These are phyloP conservation scores for Drosophila funebris DNA, from an alignment of 1,140 invertebrate species.

Conservation along the genomic window DNA sequence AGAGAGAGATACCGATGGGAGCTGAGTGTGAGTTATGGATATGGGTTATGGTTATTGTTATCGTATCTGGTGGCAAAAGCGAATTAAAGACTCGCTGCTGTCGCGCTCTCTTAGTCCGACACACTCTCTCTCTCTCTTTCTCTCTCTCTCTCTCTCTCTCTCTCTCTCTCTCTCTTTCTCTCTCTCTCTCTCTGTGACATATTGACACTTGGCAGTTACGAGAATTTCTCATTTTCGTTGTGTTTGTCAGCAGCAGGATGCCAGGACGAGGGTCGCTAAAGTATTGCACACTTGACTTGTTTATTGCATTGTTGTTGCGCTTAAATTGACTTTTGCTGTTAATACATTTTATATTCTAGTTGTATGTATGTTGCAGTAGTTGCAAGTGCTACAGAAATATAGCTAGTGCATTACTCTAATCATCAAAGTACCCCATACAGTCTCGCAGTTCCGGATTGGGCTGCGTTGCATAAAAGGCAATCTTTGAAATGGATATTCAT, in stretches of 20 bases:
- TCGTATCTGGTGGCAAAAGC: conserved; percentile 23
- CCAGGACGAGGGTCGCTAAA: neutral
- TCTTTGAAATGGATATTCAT: conserved; percentile 62
- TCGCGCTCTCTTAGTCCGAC: too few relatives aligned
- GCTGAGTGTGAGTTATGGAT: conserved; percentile 15
- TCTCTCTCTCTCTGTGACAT: conserved; percentile 38
- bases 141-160: neutral
- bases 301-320: conserved; percentile 30
- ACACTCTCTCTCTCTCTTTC: neutral
- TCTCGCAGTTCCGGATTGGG: neutral
- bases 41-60: conserved; percentile 58
- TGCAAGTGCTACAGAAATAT: conserved; percentile 18
- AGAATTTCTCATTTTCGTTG: conserved; percentile 47
- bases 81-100: conserved; percentile 59
- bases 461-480: conserved; percentile 48
- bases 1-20: neutral
- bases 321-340: conserved; percentile 69
- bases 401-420: conserved; percentile 76
- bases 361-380: conserved; percentile 11
- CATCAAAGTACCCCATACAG: conserved; percentile 30
- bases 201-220: conserved; percentile 57
- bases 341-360: conserved; percentile 37
- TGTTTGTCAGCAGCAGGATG: conserved; percentile 20
- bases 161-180: neutral
- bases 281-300: conserved; percentile 10